Evolutionary conservation across 1,140 invertebrate species (phyloP).

Genomic region (Temnothorax longispinosus): DNA sequence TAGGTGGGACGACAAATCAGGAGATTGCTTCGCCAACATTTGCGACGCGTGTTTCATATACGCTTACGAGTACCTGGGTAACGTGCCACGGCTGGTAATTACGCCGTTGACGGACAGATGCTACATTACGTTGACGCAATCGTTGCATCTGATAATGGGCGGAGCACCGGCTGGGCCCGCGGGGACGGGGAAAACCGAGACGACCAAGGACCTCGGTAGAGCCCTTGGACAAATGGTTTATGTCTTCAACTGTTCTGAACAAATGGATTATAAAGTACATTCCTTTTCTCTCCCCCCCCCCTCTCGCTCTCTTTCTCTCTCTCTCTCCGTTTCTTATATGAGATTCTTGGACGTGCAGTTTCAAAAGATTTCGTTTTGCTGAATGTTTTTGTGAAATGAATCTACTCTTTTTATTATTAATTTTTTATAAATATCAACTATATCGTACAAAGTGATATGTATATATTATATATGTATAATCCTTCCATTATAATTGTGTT

Average conservation of each 20-base stretch:
- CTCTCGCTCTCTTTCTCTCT: neutral
- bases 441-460: neutral
- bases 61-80: constrained; percentile 97
- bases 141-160: constrained; percentile 93
- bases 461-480: neutral
- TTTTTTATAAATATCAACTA: neutral
- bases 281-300: neutral
- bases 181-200: constrained; percentile 98
- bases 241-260: constrained; percentile 98
- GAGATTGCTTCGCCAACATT: constrained; percentile 96
- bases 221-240: constrained; percentile 98
- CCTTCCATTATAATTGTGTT: neutral
- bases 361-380: neutral
- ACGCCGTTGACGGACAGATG: constrained; percentile 95
- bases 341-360: neutral
- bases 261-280: constrained; percentile 93
- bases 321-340: neutral
- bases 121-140: constrained; percentile 94
- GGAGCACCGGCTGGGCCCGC: constrained; percentile 97
- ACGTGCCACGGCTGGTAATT: constrained; percentile 92
- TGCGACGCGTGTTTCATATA: constrained; percentile 95
- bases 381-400: neutral
- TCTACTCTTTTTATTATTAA: neutral
- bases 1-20: constrained; percentile 92
- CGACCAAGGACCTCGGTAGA: constrained; percentile 97